Percentiles rank a stretch among this genome's conserved stretches.
Conservation (phyloP, 2,888 invertebrate genomes). For the Ptychoptera albimana region DNA sequence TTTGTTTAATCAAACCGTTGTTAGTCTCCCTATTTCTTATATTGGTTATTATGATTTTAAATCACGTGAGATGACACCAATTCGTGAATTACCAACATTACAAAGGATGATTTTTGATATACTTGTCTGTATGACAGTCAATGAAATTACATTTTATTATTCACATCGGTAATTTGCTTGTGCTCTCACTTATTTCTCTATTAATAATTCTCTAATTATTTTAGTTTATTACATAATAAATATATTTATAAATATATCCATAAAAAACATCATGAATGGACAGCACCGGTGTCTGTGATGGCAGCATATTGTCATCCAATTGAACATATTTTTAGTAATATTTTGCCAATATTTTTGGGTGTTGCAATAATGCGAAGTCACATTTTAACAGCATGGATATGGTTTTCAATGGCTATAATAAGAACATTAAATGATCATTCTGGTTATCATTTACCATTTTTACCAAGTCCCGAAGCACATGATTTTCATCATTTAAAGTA, state of each 20-base stretch:
- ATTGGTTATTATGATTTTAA: not conserved
- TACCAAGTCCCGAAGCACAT: slow-evolving; percentile 3
- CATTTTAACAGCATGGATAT: not conserved
- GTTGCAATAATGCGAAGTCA: not conserved
- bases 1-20: slow-evolving; percentile 1
- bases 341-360: slow-evolving; percentile 3
- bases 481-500: slow-evolving; percentile 7
- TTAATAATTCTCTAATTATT: not conserved
- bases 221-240: slow-evolving; percentile 3
- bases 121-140: not conserved
- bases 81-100: slow-evolving; percentile 3
- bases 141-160: slow-evolving; percentile 6
- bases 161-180: slow-evolving; percentile 2
- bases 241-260: slow-evolving; percentile 4
- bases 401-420: slow-evolving; percentile 2
- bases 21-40: not conserved
- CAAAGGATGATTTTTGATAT: not conserved
- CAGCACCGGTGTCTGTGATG: slow-evolving; percentile 3
- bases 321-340: slow-evolving; percentile 6
- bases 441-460: slow-evolving; percentile 5
- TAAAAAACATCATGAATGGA: slow-evolving; percentile 7
- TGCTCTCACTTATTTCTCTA: not conserved
- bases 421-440: slow-evolving; percentile 5
- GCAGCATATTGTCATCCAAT: slow-evolving; percentile 6
- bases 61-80: not conserved